A percentile compares a stretch with the other conserved stretches of the same genome.
These are phyloP conservation scores for Sinohyriopsis cumingii DNA, from an alignment of 2,888 invertebrate species.

Conservation along the genomic window DNA sequence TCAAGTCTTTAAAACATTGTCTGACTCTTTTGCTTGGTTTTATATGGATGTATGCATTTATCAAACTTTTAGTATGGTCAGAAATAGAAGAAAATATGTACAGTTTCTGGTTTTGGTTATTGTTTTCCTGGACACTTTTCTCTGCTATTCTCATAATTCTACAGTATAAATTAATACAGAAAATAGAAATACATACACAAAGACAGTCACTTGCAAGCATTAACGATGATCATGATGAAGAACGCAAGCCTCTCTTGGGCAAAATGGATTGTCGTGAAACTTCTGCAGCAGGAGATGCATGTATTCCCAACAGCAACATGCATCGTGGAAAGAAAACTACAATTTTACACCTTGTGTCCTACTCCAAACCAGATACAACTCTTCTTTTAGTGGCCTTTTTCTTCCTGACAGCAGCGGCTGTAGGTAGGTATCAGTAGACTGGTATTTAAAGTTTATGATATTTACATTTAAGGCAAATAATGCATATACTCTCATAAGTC, in stretches of 20 bases:
- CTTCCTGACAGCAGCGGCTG: constrained; percentile 44
- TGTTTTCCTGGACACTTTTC: constrained; percentile 45
- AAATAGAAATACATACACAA: constrained; percentile 11
- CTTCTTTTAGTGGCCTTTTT: constrained; percentile 42
- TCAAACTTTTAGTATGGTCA: constrained; percentile 49
- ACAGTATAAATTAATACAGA: constrained; percentile 36
- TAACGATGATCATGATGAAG: too few species aligned
- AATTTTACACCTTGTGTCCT: constrained; percentile 45
- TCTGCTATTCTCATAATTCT: constrained; percentile 36
- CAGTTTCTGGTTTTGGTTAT: constrained; percentile 48
- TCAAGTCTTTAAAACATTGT: constrained; percentile 11
- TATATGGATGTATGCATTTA: constrained; percentile 42
- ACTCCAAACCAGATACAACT: constrained; percentile 50
- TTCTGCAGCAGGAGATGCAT: too few species aligned
- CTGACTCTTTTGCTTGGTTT: constrained; percentile 18
- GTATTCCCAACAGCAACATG: too few species aligned
- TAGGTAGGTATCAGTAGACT: constrained; percentile 36
- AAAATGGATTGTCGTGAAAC: too few species aligned
- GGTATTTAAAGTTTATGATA: too few species aligned
- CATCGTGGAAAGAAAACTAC: constrained; percentile 7
- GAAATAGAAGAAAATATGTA: constrained; percentile 32
- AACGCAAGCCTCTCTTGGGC: too few species aligned
- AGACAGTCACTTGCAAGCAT: not conserved
- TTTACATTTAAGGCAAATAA: too few species aligned
- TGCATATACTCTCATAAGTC: too few species aligned